Base-by-base conservation (phyloP, 2,113 vertebrate species). In the Chaetura pelagica region DNA sequence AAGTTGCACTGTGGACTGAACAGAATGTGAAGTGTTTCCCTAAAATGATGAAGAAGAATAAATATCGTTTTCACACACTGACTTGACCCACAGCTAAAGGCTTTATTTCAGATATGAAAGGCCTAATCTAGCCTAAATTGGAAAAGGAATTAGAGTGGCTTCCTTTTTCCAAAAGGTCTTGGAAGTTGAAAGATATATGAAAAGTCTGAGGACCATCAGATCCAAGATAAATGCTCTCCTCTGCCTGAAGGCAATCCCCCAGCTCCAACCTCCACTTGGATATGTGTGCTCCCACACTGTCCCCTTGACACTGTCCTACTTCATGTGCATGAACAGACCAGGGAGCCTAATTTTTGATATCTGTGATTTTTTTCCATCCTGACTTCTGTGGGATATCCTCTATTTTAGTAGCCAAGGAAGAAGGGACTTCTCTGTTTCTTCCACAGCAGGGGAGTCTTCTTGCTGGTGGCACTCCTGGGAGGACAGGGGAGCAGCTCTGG, bases 171-270 rank as follows among this genome's bases (percentile, higher is more conserved):
- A 54, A 63, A 80, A 80, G 63, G 55, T 76, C 85, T 73, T 82
- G 26, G 46, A 90, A 87, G 24, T 64, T 78, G 89, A 90, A 89
- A 95, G 76, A 66, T 72, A 40, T 30, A 57, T 52, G 42, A 87
- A 89, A 93, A 84, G 64, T 48, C 46, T 51, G 58, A 90, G 62
- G 77, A 79, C 42, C 23, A 63, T 17, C 46, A 84, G 32, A 72
- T 86, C 68, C 51, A 88, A 92, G 55, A 95, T 34, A 90, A 94
- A 89, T 84, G 73, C 55, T 24, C 38, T 89, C 59, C 59, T 81
- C 57, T 90, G 38, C 18, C 73, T 52, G 44, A 90, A 46, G 61
- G 20, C 48, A 90, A 30, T 61, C 14, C 72, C 75, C 7, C 26
- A 81, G 51, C 57, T 91, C 46, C 68, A 74, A 2, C 6, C 42